A percentile compares a stretch with the other conserved stretches of the same genome.
phyloP scores from a whole-genome alignment of 2,797 vertebrate species.

The Fratercula arctica region DNA sequence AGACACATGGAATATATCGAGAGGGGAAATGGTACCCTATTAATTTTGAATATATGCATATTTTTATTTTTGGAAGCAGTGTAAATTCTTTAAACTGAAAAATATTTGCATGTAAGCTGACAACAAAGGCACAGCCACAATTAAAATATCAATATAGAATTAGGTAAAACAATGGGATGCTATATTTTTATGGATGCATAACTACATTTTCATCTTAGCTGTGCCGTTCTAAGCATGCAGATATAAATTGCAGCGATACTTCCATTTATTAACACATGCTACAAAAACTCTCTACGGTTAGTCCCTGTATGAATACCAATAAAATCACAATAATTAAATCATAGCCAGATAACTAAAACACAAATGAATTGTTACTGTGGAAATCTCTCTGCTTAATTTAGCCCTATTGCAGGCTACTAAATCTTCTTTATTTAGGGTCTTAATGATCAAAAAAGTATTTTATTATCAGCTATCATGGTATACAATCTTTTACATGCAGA shows the following conservation, averaged over 20 bases:
- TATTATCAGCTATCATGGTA: not conserved
- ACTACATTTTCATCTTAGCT: not conserved
- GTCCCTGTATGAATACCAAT: not conserved
- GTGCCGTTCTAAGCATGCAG: not conserved
- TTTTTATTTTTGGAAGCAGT: not conserved
- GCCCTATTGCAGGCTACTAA: not conserved
- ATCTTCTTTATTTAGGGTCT: not conserved
- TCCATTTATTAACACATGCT: not conserved
- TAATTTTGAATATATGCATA: not conserved
- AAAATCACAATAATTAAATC: not conserved
- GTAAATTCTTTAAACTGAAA: not conserved
- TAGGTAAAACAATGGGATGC: not conserved
- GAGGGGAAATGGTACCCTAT: not conserved
- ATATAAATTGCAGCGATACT: not conserved
- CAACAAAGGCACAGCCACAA: not conserved
- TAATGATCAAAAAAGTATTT: not conserved
- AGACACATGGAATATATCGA: not conserved
- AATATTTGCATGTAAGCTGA: not conserved
- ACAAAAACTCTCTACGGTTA: not conserved
- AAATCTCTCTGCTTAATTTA: not conserved
- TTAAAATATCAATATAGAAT: not conserved
- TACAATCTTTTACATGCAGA: not conserved
- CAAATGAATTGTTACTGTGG: not conserved
- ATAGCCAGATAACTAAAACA: not conserved
- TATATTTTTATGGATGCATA: not conserved